Evolutionary conservation across 2,797 vertebrate species (phyloP).

Genomic region (Bucorvus abyssinicus): DNA sequence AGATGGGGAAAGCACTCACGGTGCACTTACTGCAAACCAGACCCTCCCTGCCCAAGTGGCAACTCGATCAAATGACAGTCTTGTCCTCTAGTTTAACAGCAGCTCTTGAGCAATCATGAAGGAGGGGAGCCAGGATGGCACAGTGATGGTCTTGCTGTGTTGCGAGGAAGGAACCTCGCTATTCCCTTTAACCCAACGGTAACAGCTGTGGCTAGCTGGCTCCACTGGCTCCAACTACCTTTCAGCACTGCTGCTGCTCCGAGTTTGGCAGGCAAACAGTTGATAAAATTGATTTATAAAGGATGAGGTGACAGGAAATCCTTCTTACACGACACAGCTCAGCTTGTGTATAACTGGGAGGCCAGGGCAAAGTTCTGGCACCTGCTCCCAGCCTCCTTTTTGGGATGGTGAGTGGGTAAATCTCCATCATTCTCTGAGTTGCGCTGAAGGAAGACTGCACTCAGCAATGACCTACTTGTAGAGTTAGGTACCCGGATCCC

Average conservation of each 20-base stretch:
- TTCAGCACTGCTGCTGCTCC: not conserved
- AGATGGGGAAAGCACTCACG: not conserved
- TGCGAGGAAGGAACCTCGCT: not conserved
- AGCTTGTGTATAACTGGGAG: not conserved
- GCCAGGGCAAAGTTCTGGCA: not conserved
- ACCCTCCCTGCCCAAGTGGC: not conserved
- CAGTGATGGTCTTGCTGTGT: not conserved
- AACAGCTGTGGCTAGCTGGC: not conserved
- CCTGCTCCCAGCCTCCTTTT: not conserved
- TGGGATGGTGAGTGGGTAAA: not conserved
- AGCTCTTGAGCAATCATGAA: fast-evolving
- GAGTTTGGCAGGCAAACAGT: not conserved
- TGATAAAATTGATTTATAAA: not conserved
- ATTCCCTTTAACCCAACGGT: not conserved
- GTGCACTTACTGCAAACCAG: not conserved
- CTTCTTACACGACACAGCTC: not conserved
- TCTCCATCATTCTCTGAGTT: not conserved
- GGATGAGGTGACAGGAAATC: not conserved
- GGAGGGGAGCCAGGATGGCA: not conserved
- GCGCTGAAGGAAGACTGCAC: not conserved
- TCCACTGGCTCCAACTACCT: not conserved
- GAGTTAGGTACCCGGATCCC: not conserved
- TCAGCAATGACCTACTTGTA: not conserved
- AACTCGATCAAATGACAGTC: not conserved
- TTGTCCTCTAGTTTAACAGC: not conserved